Percentiles rank a stretch among this genome's conserved stretches.
Conservation (phyloP, 2,888 invertebrate species). For the Drosophila trichaetosa region DNA sequence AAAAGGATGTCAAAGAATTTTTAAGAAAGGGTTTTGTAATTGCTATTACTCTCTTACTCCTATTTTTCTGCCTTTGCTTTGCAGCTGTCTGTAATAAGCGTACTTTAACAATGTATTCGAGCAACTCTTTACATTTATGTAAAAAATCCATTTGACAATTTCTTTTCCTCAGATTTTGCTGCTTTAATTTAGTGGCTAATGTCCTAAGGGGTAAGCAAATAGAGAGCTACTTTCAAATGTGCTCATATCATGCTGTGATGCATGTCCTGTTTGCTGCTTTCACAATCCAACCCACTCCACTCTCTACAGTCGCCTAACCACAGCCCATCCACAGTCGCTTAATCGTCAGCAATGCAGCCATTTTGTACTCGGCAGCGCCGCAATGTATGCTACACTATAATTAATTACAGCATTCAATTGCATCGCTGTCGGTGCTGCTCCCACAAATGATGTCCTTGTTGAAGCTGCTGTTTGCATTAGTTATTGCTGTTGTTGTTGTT, state of each 20-base stretch:
- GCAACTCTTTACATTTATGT: not conserved
- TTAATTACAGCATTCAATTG: slow-evolving; percentile 67
- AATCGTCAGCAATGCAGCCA: slow-evolving; percentile 59
- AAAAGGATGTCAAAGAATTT: not conserved
- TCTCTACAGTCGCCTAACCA: not conserved
- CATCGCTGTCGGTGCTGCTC: slow-evolving; percentile 25
- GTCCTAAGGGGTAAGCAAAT: slow-evolving; percentile 21
- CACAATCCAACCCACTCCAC: not conserved
- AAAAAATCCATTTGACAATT: not conserved
- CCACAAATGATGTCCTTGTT: slow-evolving; percentile 41
- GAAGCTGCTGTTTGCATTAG: slow-evolving; percentile 17
- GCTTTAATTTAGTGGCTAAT: slow-evolving; percentile 10
- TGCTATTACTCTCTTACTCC: rapidly evolving
- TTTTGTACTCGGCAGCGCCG: slow-evolving; percentile 60
- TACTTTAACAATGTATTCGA: not conserved
- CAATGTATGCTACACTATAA: slow-evolving; percentile 69
- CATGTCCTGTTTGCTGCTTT: slow-evolving; percentile 1
- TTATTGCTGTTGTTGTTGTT: slow-evolving; percentile 17
- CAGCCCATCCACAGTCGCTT: not conserved
- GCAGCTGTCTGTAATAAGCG: not conserved
- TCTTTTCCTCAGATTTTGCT: not conserved
- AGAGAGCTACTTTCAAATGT: slow-evolving; percentile 23
- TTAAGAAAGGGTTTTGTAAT: not conserved
- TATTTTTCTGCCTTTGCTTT: not conserved
- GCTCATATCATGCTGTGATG: slow-evolving; percentile 29